These are phyloP conservation scores for Dunckerocampus dactyliophorus DNA, from an alignment of 2,113 vertebrate species.

Conservation along the genomic window DNA sequence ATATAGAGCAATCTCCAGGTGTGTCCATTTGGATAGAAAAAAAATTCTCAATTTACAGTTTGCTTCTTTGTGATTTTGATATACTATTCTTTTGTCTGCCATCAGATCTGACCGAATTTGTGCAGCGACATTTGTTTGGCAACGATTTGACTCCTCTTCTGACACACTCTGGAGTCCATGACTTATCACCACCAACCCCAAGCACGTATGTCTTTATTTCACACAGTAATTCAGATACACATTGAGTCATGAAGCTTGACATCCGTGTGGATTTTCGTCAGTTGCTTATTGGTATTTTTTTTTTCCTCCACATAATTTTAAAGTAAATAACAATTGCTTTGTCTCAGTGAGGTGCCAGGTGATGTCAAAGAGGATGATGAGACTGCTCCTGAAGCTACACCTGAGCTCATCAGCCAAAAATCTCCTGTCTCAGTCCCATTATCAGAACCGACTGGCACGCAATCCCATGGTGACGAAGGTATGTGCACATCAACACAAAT, in stretches of 20 bases:
- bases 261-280: neutral
- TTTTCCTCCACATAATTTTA: neutral
- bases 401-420: conserved; percentile 41
- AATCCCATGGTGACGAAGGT: conserved; percentile 67
- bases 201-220: conserved; percentile 45
- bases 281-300: neutral
- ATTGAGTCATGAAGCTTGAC: neutral
- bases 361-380: conserved; percentile 32
- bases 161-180: conserved; percentile 57
- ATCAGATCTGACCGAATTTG: conserved; percentile 70
- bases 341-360: conserved; percentile 45
- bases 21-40: neutral
- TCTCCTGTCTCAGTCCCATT: conserved; percentile 53
- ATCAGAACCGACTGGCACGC: conserved; percentile 60
- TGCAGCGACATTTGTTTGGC: conserved; percentile 69
- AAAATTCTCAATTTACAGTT: neutral
- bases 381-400: conserved; percentile 14
- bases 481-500: neutral
- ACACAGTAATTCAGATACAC: neutral
- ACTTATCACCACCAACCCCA: conserved; percentile 30
- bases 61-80: neutral
- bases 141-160: conserved; percentile 54
- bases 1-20: conserved; percentile 61
- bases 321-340: conserved; percentile 1
- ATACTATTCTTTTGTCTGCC: conserved; percentile 6